These are phyloP conservation scores for Coturnix japonica DNA, from an alignment of 2,113 vertebrate species.

Conservation along the genomic window DNA sequence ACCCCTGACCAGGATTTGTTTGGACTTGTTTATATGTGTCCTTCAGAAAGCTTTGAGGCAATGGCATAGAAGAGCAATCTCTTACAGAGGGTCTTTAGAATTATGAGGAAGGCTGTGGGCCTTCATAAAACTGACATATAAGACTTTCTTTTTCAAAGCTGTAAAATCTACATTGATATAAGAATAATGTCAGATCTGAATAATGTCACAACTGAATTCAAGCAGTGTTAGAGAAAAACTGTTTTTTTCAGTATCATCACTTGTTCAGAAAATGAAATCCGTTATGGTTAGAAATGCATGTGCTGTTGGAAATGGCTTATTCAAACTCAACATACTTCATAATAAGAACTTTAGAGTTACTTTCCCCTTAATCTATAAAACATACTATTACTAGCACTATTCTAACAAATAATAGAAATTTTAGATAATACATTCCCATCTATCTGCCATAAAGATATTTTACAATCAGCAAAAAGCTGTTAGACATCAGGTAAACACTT, in stretches of 20 bases:
- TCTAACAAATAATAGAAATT: neutral
- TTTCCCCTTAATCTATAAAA: neutral
- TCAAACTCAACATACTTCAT: neutral
- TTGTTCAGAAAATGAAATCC: neutral
- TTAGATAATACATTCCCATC: neutral
- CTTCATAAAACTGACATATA: neutral
- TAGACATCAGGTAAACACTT: neutral
- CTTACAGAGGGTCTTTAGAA: neutral
- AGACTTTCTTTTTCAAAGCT: neutral
- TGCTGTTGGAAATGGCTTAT: neutral
- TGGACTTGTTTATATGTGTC: too few relatives aligned
- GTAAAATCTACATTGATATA: neutral
- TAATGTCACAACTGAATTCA: neutral
- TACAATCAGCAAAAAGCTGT: neutral
- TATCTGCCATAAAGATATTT: neutral
- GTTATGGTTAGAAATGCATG: neutral
- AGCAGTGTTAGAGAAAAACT: neutral
- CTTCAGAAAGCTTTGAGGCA: too few relatives aligned
- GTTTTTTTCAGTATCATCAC: neutral
- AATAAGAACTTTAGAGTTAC: neutral
- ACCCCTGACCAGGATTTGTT: too few relatives aligned
- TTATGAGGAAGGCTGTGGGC: accelerated
- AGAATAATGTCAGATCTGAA: neutral
- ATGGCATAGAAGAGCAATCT: too few relatives aligned
- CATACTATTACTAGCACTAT: neutral